Percentiles rank a stretch among this genome's conserved stretches.
These are phyloP conservation scores for Nymphalis polychloros DNA, from an alignment of 2,888 invertebrate genomes.

Conservation along the genomic window DNA sequence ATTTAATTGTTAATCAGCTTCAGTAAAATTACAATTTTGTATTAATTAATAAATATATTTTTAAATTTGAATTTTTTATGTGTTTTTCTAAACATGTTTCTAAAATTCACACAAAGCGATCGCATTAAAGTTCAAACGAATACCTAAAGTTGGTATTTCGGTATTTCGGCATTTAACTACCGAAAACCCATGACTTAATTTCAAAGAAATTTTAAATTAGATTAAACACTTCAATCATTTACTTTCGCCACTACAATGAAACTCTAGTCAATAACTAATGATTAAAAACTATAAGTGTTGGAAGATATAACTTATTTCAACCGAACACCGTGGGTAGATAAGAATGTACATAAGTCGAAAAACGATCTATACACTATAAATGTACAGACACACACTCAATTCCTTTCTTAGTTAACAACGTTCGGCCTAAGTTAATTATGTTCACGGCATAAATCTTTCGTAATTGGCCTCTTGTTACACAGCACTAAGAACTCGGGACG, in stretches of 20 bases:
- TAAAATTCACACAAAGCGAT: too few species aligned
- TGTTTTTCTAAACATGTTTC: too few species aligned
- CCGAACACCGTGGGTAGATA: neutral
- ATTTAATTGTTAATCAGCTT: constrained; percentile 24
- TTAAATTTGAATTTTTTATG: too few species aligned
- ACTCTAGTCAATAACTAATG: too few species aligned
- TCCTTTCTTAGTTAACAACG: constrained; percentile 77
- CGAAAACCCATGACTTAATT: too few species aligned
- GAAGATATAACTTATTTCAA: neutral
- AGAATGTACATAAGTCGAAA: neutral
- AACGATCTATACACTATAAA: constrained; percentile 28
- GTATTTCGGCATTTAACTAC: too few species aligned
- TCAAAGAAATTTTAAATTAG: too few species aligned
- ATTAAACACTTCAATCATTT: too few species aligned
- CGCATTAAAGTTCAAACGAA: too few species aligned
- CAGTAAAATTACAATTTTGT: constrained; percentile 7
- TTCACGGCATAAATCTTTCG: constrained; percentile 81
- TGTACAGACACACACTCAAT: constrained; percentile 53
- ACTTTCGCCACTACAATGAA: too few species aligned
- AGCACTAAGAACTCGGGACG: constrained; percentile 76
- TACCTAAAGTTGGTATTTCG: too few species aligned
- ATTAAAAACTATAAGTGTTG: too few species aligned
- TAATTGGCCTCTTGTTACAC: constrained; percentile 82
- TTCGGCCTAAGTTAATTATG: constrained; percentile 82
- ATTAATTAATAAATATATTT: neutral